Evolutionary conservation across 2,113 vertebrate genomes (phyloP).

Genomic region (Coptodon bakossiorum): DNA sequence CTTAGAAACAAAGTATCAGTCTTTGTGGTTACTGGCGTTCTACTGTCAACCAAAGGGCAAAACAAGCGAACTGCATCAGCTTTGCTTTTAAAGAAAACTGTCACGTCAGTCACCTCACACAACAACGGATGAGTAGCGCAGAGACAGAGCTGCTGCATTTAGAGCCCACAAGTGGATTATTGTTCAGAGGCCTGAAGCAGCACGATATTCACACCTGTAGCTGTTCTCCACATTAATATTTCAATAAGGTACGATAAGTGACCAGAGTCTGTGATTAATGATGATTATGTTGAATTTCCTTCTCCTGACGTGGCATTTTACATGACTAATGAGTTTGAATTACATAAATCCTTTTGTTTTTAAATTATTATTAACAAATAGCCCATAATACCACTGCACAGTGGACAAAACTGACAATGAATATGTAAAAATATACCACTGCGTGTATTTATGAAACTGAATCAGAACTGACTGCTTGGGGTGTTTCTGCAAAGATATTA

Average conservation of each 20-base stretch:
- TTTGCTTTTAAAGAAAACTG: neutral
- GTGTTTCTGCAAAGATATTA: neutral
- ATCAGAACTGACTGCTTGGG: neutral
- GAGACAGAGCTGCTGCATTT: neutral
- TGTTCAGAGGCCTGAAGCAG: neutral
- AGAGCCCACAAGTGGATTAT: neutral
- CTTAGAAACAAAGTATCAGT: neutral
- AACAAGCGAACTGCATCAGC: neutral
- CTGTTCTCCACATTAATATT: neutral
- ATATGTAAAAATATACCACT: neutral
- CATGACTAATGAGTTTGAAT: neutral
- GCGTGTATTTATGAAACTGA: neutral
- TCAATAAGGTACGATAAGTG: neutral
- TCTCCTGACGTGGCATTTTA: neutral
- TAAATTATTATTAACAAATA: neutral
- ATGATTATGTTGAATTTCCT: neutral
- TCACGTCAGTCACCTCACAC: neutral
- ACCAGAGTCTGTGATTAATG: neutral
- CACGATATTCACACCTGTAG: neutral
- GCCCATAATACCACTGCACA: neutral
- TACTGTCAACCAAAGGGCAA: neutral
- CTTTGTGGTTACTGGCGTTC: neutral
- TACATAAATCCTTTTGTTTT: neutral
- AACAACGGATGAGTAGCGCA: neutral
- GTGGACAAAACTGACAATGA: neutral